Base-by-base conservation (phyloP, 2,888 invertebrate genomes). In the Tryphoninae sp. region DNA sequence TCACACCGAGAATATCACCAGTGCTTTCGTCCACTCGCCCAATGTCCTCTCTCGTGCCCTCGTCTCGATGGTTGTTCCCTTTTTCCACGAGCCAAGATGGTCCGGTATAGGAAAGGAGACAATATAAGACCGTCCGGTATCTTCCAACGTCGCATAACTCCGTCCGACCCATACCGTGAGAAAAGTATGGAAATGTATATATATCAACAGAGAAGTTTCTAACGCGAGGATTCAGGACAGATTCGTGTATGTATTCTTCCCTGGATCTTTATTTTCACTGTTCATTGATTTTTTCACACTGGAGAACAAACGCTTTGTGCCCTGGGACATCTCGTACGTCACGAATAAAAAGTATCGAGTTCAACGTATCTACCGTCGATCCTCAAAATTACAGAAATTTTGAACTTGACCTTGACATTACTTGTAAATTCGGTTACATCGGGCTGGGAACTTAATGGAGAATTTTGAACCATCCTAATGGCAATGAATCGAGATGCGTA, bases 1-100 rank as follows among this genome's bases (percentile, higher is more conserved):
- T 85, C 86, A 85, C 86, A 74, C 77, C 84, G 85, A 84, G 86
- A 87, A 87, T 87, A 88, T 87, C 86, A 83, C 58, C 78, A 78
- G 62, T 72, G 76, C 65, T 67, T 59, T 81, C 78, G 72, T 40
- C 80, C 81, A 68, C 81, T 81, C 80, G 69, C 51, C 53, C 76
- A 65, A 78, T 69, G 68, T 73, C 68, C 82, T 81, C 76, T 71
- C 69, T 79, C 62, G 19, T 79, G 74, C 73, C 13, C 75, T 26
- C 26, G 71, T 64, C 73, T 42, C 80, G 53, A 16, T 16, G 77
- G 62, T 78, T 69, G 59, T 62, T 23, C 68, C 58, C 53, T 76
- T 64, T 78, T 71, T 64, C 61, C 72, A 61, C 11, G 19, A 76
- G 53, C 71, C 49, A 13, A 16, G 55, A 61, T 62, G 49, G 49